Evolutionary conservation across 2,797 vertebrate genomes (phyloP), one percentile per base, ranked within the genome.

Genomic region (Darevskia nairensis): DNA sequence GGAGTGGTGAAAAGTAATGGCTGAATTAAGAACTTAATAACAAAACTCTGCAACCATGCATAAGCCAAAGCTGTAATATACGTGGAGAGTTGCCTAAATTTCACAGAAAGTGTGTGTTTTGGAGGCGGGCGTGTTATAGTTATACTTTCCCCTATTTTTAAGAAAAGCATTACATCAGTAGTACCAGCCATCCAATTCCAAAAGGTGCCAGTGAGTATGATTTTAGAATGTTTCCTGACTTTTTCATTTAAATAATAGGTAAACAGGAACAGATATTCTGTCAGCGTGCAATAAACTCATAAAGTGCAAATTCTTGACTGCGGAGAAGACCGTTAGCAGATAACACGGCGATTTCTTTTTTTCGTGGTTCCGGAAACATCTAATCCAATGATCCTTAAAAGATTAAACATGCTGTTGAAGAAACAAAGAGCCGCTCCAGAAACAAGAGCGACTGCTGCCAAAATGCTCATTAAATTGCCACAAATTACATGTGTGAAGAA

Each of bases 401-500:
- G 78, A 84, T 86, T 87, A 89, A 89, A 80, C 75, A 44, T 27
- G 19, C 44, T 59, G n/a, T 82, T 86, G 55, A 91, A 90, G 86
- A 89, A 41, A 55, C 68, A 25, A 17, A 23, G 61, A 90, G 84
- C 55, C 8, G 13, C 46, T 93, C 64, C 3, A 6, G 39, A 29
- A 69, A 64, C 50, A 61, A 89, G 59, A 82, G n/a, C 3, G 84
- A 27, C 15, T 82, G 32, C 83, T 91, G 89, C 89, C 91, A 92
- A 90, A 94, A 4, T 74, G 79, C 88, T 89, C 78, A 89, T 69
- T 75, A 88, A 92, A 93, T 87, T 80, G 86, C 25, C 3, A 41
- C 79, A 79, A 90, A 85, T 90, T 25, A 88, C 85, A 91, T 90
- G 74, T 90, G 79, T 44, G 88, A 84, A 86, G 32, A 72, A 44